These are phyloP conservation scores for Drosophila willistoni DNA, from an alignment of 1,140 invertebrate species.

Conservation along the genomic window DNA sequence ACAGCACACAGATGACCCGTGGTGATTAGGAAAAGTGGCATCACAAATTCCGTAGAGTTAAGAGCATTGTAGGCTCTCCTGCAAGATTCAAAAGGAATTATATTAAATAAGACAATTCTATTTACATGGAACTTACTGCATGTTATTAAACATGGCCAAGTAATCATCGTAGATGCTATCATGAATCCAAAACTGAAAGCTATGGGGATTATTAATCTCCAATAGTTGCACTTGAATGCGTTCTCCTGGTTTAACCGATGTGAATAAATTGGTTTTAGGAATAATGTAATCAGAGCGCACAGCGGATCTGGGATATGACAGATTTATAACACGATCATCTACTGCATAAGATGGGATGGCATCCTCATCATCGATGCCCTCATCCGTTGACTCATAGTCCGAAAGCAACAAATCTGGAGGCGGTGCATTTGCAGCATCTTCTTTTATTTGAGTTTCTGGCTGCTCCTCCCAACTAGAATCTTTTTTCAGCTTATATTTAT, in stretches of 20 bases:
- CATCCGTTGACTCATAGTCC: conserved; percentile 32
- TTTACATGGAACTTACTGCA: conserved; percentile 51
- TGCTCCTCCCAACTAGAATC: not conserved
- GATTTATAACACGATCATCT: conserved; percentile 44
- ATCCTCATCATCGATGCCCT: conserved; percentile 31
- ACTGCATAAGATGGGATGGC: conserved; percentile 57
- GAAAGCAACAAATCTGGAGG: not conserved
- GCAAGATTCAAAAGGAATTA: not conserved
- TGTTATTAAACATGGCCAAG: conserved; percentile 37
- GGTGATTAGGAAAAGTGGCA: conserved; percentile 52
- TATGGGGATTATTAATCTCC: conserved; percentile 61
- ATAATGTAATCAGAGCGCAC: conserved; percentile 47
- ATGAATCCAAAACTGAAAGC: conserved; percentile 65
- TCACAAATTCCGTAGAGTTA: conserved; percentile 20
- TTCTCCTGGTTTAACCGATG: conserved; percentile 9
- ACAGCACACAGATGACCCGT: conserved; percentile 63
- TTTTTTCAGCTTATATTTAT: no score
- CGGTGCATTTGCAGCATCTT: not conserved
- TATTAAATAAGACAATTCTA: no score
- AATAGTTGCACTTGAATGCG: conserved; percentile 44
- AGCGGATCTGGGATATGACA: conserved; percentile 60
- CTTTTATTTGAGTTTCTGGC: not conserved
- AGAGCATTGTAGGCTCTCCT: conserved; percentile 37
- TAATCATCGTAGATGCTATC: conserved; percentile 53
- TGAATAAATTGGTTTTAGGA: conserved; percentile 13